These are phyloP conservation scores for Prenolepis imparis DNA, from an alignment of 2,888 invertebrate genomes.

Conservation along the genomic window DNA sequence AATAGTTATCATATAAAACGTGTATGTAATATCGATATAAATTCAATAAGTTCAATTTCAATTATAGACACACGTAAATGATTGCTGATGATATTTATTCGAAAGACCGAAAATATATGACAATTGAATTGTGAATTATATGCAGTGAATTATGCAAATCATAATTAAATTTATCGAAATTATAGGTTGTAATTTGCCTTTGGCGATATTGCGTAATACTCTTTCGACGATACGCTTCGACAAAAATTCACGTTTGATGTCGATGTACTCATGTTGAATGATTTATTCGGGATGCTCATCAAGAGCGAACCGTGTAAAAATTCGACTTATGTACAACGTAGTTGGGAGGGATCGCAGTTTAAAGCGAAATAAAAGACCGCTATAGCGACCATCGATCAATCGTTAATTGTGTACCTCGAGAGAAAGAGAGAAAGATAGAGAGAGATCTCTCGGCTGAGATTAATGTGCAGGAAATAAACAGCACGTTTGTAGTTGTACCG, in stretches of 20 bases:
- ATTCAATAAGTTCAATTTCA: conserved; percentile 7
- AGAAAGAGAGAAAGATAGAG: conserved; percentile 12
- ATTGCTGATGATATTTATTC: conserved; percentile 14
- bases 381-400: conserved; percentile 45
- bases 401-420: conserved; percentile 49
- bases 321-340: conserved; percentile 32
- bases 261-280: conserved; percentile 24
- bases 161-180: conserved; percentile 40
- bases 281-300: conserved; percentile 35
- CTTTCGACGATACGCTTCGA: conserved; percentile 11
- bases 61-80: neutral
- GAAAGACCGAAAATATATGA: conserved; percentile 8
- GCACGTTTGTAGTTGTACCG: conserved; percentile 41
- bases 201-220: conserved; percentile 16
- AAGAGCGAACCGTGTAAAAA: conserved; percentile 45
- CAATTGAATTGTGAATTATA: conserved; percentile 29
- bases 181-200: conserved; percentile 20
- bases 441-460: conserved; percentile 37
- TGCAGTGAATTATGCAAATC: conserved; percentile 28
- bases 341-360: conserved; percentile 20
- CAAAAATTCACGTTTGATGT: conserved; percentile 15
- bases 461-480: conserved; percentile 51
- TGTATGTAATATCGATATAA: neutral
- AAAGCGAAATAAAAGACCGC: conserved; percentile 38
- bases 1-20: neutral